Percentiles rank a stretch among this genome's conserved stretches.
These are phyloP conservation scores for Ophiothrix spiculata DNA, from an alignment of 35 echinoderm and acorn worm genomes.

Conservation along the genomic window DNA sequence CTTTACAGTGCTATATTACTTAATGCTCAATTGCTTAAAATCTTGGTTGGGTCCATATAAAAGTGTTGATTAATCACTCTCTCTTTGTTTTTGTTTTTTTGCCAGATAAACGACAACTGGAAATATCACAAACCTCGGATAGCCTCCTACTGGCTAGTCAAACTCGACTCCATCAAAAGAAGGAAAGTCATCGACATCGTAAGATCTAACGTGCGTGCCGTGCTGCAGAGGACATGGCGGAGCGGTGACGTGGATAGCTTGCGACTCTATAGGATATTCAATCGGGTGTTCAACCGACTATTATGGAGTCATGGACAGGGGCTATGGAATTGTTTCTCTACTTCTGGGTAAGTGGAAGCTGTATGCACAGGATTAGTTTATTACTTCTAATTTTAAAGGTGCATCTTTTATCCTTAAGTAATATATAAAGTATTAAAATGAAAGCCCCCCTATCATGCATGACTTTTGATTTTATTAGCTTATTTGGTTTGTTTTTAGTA, in stretches of 20 bases:
- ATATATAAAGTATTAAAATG: background rate
- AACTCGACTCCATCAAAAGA: slow-evolving; percentile 94
- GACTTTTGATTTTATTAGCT: too few relatives aligned
- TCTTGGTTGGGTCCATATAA: too few relatives aligned
- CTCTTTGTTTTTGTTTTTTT: too few relatives aligned
- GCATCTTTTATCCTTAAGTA: background rate
- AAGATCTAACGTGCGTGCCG: slow-evolving; percentile 77
- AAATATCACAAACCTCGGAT: slow-evolving; percentile 99
- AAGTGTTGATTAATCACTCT: too few relatives aligned
- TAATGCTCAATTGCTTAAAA: too few relatives aligned
- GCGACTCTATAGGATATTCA: slow-evolving; percentile 74
- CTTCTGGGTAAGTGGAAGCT: slow-evolving; percentile 62
- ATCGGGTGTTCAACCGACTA: slow-evolving; percentile 84
- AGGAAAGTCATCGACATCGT: slow-evolving; percentile 94
- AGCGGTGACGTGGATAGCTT: slow-evolving; percentile 69
- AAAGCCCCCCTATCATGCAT: too few relatives aligned
- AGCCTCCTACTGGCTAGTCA: slow-evolving; percentile 99
- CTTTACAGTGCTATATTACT: too few relatives aligned
- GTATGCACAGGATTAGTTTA: background rate
- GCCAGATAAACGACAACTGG: slow-evolving; percentile 87
- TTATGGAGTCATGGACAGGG: slow-evolving; percentile 97
- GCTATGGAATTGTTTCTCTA: slow-evolving; percentile 96
- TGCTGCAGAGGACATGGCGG: slow-evolving; percentile 77
- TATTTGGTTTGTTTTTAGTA: too few relatives aligned
- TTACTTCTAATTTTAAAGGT: too few relatives aligned